Base-by-base conservation (phyloP, 1,140 invertebrate genomes). In the Rhyzopertha dominica region DNA sequence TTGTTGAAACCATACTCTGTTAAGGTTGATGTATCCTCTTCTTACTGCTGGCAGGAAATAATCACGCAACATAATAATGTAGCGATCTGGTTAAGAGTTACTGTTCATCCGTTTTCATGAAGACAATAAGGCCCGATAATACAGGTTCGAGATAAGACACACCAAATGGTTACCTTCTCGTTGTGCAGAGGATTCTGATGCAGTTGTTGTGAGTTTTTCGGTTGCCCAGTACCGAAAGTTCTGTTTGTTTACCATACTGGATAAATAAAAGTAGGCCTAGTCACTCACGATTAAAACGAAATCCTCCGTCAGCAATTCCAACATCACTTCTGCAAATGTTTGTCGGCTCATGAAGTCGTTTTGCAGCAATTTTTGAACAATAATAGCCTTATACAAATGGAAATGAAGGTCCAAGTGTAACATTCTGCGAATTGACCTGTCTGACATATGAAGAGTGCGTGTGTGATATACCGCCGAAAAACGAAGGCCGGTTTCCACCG, bases 1-100 rank as follows among this genome's bases (percentile, higher is more conserved):
- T 46, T 69, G 66, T 30, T 70, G 61, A 41, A 59, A 70, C 51
- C 53, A 57, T 37, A 42, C 41, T 26, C 47, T 37, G 31, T 29
- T 47, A n/a, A 17, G 30, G 34, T 16, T 37, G 13, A 40, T 26
- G 20, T 39, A 35, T 40, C 43, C 34, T 25, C 22, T 41, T 54
- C 18, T 30, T 9, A 54, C 4, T 35, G 30, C 38, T 16, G 52
- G 43, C 13, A 47, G n/a, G 38, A 54, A 51, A 13, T 34, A 36
- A 45, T 22, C 34, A 51, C 36, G 17, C 29, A 28, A 4, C 39
- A 25, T 47, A 32, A 36, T 24, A 4, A 22, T 39, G 34, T 38
- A 16, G 14, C 40, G 19, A 29, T 22, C 28, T 45, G 41, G 28
- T 36, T 41, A 25, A 43, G 17, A 38, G 26, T 42, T 44, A 41